Base-by-base conservation (phyloP, 2,888 invertebrate species). In the Sialis fuliginosa region DNA sequence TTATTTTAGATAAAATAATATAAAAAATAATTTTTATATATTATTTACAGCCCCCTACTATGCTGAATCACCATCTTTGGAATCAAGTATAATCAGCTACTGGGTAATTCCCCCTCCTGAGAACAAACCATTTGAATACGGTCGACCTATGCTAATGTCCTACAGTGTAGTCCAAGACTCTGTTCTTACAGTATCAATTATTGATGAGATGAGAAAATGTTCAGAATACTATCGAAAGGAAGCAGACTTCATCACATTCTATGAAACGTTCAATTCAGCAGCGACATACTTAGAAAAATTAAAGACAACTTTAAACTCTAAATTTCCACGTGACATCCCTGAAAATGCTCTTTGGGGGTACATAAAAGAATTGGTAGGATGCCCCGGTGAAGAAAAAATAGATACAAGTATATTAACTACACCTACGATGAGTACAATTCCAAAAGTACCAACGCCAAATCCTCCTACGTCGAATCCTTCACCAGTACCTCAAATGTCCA, bases 91-190 rank as follows among this genome's bases (percentile, higher is more conserved):
- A 9, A 81, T 85, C 51, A 81, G 87, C 48, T 95, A 87, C 64
- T 95, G 95, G 93, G 90, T 93, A 4, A 79, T 89, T 69, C 92
- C 95, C n/a, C 93, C 95, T 2, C 86, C 89, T 40, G 95, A 95
- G 69, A 85, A 84, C 58, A 78, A 87, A 55, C 89, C 90, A 7
- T 80, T 86, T 46, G 93, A 93, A 64, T 91, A 92, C 63, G 92
- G 92, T 0, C 78, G 90, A 41, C 95, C 95, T 1, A 83, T 95
- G 79, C 70, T 86, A 42, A 79, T 95, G 68, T 86, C 86, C 53
- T 91, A 90, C 60, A 84, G 81, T 51, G 76, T 90, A 51, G 68
- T 81, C 4, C 82, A 88, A 56, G 92, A 93, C 58, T 78, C 79
- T 46, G 81, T 83, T 55, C 69, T 92, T 46, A 78, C 87, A 1